Evolutionary conservation across 2,797 vertebrate genomes (phyloP), one percentile per base, ranked within the genome.

Genomic region (Neosilurus hyrtlii): DNA sequence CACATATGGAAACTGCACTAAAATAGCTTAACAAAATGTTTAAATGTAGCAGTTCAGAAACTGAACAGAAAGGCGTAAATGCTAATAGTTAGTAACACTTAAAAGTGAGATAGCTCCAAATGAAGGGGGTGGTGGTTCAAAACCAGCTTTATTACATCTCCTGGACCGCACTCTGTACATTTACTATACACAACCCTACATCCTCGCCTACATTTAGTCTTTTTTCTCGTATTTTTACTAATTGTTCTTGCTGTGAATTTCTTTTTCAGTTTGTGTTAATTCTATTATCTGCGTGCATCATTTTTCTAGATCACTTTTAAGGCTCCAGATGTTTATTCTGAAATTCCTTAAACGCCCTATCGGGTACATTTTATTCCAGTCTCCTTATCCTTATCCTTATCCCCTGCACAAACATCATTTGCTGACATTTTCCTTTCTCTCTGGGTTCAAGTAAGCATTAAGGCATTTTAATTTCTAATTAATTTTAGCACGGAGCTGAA

Each of bases 391-490:
- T n/a, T n/a, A n/a, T 74, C 76, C 73, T 66, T 87, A 83, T 85
- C 77, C 83, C 79, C 79, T 86, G 87, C 86, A 90, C 84, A 88
- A 86, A 88, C 83, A 83, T 82, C 30, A 87, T 86, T 88, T 87
- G 88, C 83, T 88, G 86, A 86, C 85, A 87, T 88, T 88, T 82
- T 86, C 81, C 80, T 79, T 79, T 83, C 86, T 87, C 85, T 59
- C 84, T 76, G 87, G 85, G 86, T 83, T 90, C 84, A 88, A 87
- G 86, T 87, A 87, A 89, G 86, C 87, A 89, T 88, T 89, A 88
- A 88, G 88, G 85, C 86, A 83, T 89, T 89, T 88, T 85, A 84
- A 89, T 87, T 90, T 86, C 83, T 88, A 90, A 89, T 90, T 86
- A 87, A 87, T 88, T 89, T 87, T 88, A 89, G 80, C 79, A 63